Base-by-base conservation (phyloP, 2,797 vertebrate species). In the Muscicapa striata region DNA sequence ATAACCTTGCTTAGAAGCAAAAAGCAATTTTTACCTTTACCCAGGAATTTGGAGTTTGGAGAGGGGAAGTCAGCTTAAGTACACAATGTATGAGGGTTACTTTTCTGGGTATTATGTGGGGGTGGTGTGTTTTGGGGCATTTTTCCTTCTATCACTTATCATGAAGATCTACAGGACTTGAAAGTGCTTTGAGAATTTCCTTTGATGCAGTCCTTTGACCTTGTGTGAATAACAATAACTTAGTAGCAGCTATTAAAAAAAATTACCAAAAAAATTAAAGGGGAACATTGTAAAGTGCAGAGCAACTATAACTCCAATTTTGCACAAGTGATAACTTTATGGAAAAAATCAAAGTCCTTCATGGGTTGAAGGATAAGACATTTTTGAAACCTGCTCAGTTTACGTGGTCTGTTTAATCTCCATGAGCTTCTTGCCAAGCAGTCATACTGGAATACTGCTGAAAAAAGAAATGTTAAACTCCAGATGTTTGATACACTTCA, bases 61-160 rank as follows among this genome's bases (percentile, higher is more conserved):
- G 72, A 61, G 13, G 6, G 30, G 66, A 84, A 63, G 32, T 57
- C 34, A 57, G 6, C 5, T 66, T 83, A 26, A 13, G 32, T 63
- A 12, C 1, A 0, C 16, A 5, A 46, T 68, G 7, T 29, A 14
- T 32, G 6, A 4, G 5, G 1, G 0, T 9, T 55, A 22, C 19
- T 82, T 43, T 62, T 12, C 15, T 62, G 48, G 4, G 13, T 68
- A 2, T 67, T 58, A 51, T 46, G 3, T 4, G 3, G 10, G 8
- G 13, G 5, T 14, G 15, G 2, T 43, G 23, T 32, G 5, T 21
- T 70, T 43, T 77, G 5, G 27, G 8, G 6, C 45, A 16, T 46
- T 52, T 40, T 54, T 9, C 24, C 10, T 6, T 13, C 55, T 73
- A 20, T 23, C 3, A 4, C 15, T 45, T 86, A 13, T 6, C 3